Conservation (phyloP, 1,140 invertebrate species). For the Trachelipus rathkii region DNA sequence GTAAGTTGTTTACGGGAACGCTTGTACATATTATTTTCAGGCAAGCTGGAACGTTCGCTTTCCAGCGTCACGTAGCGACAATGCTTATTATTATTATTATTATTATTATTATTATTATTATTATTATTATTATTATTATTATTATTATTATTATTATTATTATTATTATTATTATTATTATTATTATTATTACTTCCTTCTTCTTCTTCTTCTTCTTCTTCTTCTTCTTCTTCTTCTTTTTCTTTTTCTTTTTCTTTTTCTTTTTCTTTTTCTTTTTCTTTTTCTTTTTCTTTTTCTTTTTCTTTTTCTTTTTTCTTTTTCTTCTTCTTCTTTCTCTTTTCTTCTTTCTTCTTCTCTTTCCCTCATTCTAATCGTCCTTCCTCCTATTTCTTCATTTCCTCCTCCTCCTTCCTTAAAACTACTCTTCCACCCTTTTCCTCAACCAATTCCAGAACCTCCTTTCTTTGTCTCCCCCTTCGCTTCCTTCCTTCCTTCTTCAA, state of each 20-base stretch:
- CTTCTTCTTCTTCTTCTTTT: conserved; percentile 1
- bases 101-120: too few species aligned
- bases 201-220: not conserved
- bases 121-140: conserved; percentile 1
- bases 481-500: too few species aligned
- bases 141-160: not conserved
- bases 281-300: not conserved
- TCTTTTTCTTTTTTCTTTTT: not conserved
- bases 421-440: too few species aligned
- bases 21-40: too few species aligned
- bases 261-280: conserved; percentile 12
- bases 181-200: not conserved
- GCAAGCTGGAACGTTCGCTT: too few species aligned
- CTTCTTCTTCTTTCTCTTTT: not conserved
- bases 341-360: not conserved
- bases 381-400: too few species aligned
- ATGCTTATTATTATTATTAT: too few species aligned
- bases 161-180: not conserved
- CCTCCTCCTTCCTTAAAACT: too few species aligned
- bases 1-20: too few species aligned
- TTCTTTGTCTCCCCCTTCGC: too few species aligned
- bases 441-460: too few species aligned
- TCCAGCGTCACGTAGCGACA: too few species aligned
- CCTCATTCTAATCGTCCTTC: not conserved
- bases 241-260: conserved; percentile 1